Evolutionary conservation across 2,888 invertebrate genomes (phyloP).

Genomic region (Deroplatys truncata): DNA sequence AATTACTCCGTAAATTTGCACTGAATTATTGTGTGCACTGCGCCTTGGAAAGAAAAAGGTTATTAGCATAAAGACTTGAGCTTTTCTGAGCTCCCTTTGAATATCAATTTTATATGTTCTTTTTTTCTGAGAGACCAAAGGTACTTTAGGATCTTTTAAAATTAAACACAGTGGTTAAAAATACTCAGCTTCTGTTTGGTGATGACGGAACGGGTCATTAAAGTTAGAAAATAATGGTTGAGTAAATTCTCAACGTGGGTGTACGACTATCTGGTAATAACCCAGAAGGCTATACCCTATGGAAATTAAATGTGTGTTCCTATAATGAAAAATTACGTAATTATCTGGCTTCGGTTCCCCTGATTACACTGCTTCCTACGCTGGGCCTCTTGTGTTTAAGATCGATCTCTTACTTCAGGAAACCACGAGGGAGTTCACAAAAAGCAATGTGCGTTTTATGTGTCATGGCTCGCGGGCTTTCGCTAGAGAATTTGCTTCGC

Average conservation of each 20-base stretch:
- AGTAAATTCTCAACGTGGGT: neutral
- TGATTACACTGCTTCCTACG: neutral
- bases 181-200: neutral
- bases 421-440: neutral
- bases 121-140: too few species aligned
- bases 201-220: neutral
- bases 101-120: too few species aligned
- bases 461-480: too few species aligned
- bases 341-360: neutral
- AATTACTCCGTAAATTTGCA: too few species aligned
- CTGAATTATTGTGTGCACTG: too few species aligned
- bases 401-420: neutral
- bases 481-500: too few species aligned
- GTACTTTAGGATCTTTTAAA: too few species aligned
- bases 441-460: too few species aligned
- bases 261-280: neutral
- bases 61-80: too few species aligned
- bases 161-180: neutral
- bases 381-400: neutral
- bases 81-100: too few species aligned
- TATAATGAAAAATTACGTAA: neutral
- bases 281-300: neutral
- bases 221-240: neutral
- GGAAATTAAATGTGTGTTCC: neutral
- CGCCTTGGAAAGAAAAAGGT: too few species aligned